Evolutionary conservation across 2,888 invertebrate species (phyloP).

Genomic region (Maniola hyperantus): DNA sequence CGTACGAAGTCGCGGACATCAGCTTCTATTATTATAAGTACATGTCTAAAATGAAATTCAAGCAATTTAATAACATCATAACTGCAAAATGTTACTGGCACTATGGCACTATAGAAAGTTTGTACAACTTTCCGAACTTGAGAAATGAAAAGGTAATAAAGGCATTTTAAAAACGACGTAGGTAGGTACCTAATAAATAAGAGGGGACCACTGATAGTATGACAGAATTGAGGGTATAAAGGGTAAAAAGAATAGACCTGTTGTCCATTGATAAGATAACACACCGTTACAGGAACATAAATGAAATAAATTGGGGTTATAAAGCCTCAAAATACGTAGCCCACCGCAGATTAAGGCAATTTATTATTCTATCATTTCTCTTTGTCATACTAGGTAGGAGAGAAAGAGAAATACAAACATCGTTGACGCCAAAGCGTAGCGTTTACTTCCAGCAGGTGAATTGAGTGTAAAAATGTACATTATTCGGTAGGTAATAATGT

Average conservation of each 20-base stretch:
- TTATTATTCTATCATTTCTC: constrained; percentile 24
- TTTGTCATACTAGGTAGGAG: not conserved
- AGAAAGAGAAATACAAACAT: constrained; percentile 7
- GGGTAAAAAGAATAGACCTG: not conserved
- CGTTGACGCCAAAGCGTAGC: constrained; percentile 22
- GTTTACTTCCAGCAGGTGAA: constrained; percentile 31
- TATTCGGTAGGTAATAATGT: constrained; percentile 29
- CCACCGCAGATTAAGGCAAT: constrained; percentile 33
- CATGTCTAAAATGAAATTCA: no score
- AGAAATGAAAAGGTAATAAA: no score
- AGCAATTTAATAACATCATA: no score
- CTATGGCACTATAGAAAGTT: no score
- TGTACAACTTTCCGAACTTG: no score
- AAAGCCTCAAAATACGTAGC: constrained; percentile 28
- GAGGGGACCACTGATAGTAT: not conserved
- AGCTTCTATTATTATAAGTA: no score
- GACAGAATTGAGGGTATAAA: not conserved
- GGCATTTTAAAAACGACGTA: no score
- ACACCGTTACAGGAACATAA: constrained; percentile 16
- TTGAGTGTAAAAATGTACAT: constrained; percentile 30
- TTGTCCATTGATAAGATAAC: constrained; percentile 5
- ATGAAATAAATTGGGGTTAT: constrained; percentile 34
- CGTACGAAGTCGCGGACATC: no score
- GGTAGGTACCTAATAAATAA: no score
- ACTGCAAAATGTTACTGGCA: no score